Conservation (phyloP, 2,113 vertebrate species). For the Sturnira hondurensis region DNA sequence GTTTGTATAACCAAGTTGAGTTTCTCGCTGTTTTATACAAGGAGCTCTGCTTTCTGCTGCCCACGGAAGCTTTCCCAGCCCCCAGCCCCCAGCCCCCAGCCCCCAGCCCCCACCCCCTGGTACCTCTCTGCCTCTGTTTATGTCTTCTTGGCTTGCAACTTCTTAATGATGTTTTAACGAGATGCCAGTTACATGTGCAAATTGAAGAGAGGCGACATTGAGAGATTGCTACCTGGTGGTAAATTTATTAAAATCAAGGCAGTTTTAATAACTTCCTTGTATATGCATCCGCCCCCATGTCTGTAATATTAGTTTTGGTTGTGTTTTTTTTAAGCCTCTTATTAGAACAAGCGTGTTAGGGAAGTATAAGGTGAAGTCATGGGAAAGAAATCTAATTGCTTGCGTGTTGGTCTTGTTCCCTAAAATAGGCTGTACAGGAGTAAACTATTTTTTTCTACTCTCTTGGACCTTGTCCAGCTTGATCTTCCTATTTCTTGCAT, state of each 20-base stretch:
- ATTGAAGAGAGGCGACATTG: constrained; percentile 75
- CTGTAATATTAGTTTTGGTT: constrained; percentile 51
- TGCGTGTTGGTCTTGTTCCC: not conserved
- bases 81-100: not conserved
- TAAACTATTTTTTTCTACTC: not conserved
- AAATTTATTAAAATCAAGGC: constrained; percentile 75
- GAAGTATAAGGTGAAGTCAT: constrained; percentile 33
- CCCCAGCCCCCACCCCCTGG: not conserved
- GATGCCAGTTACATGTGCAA: constrained; percentile 80
- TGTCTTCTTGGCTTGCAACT: constrained; percentile 73
- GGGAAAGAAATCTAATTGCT: constrained; percentile 29
- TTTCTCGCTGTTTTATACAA: constrained; percentile 55
- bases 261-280: constrained; percentile 72
- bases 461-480: not conserved
- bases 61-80: not conserved
- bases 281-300: constrained; percentile 48
- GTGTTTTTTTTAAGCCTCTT: constrained; percentile 33
- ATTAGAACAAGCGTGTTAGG: constrained; percentile 54
- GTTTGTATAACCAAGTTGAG: constrained; percentile 58
- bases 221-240: constrained; percentile 76
- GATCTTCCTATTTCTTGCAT: not conserved
- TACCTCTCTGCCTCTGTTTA: constrained; percentile 71
- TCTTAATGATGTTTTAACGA: constrained; percentile 82
- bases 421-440: not conserved
- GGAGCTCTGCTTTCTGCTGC: not conserved